phyloP scores from a whole-genome alignment of 2,113 vertebrate genomes.

The Zootoca vivipara region DNA sequence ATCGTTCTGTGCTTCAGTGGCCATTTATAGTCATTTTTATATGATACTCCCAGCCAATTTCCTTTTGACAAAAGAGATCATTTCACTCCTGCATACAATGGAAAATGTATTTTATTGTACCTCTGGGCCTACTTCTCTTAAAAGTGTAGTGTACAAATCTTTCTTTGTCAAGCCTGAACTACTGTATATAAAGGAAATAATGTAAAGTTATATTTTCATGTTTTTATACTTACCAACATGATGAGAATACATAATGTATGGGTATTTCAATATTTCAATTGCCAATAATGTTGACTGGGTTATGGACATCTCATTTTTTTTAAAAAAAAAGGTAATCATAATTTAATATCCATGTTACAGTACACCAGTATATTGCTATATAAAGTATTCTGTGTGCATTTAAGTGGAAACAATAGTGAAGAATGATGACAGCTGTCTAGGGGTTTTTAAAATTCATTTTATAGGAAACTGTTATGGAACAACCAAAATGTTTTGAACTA shows the following conservation, averaged over 20 bases:
- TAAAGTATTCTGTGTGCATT: conserved; percentile 81
- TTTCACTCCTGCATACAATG: conserved; percentile 62
- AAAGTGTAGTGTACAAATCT: conserved; percentile 69
- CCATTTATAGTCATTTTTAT: conserved; percentile 75
- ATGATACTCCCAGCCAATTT: conserved; percentile 57
- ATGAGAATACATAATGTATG: conserved; percentile 77
- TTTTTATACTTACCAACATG: conserved; percentile 82
- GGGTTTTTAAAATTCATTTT: conserved; percentile 83
- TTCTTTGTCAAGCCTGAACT: conserved; percentile 80
- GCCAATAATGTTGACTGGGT: conserved; percentile 75
- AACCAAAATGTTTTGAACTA: conserved; percentile 82
- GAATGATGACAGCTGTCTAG: conserved; percentile 81
- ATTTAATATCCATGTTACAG: conserved; percentile 80
- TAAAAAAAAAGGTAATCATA: conserved; percentile 74
- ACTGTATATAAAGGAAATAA: conserved; percentile 84
- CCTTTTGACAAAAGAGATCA: conserved; percentile 66
- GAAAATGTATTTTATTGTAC: conserved; percentile 76
- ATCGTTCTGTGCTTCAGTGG: conserved; percentile 70
- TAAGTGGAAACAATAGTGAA: conserved; percentile 78
- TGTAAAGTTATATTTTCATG: conserved; percentile 89
- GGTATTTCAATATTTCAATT: conserved; percentile 79
- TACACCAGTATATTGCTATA: conserved; percentile 80
- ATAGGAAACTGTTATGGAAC: conserved; percentile 80
- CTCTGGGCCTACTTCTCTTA: conserved; percentile 78
- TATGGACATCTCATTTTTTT: conserved; percentile 75